Evolutionary conservation across 2,113 vertebrate species (phyloP).

Genomic region (Saccopteryx bilineata): DNA sequence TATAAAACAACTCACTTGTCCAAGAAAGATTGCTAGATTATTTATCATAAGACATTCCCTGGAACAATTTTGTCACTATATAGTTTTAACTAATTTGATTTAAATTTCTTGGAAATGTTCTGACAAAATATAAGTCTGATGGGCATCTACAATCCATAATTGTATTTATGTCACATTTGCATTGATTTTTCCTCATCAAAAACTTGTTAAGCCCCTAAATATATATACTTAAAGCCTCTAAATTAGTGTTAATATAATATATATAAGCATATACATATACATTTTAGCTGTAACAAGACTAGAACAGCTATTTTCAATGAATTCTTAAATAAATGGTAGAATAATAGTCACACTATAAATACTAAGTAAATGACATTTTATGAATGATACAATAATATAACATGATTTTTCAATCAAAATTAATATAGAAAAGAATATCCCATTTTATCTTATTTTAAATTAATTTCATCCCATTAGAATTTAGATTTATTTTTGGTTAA

Average conservation of each 20-base stretch:
- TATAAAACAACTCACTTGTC: neutral
- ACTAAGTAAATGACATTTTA: neutral
- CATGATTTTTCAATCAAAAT: neutral
- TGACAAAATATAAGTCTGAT: neutral
- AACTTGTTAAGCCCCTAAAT: neutral
- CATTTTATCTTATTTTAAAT: neutral
- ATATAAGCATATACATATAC: neutral
- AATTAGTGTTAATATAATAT: neutral
- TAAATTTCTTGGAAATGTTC: neutral
- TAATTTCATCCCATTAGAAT: neutral
- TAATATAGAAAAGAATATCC: neutral
- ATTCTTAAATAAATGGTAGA: neutral
- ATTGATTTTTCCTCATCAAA: neutral
- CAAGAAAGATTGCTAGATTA: neutral
- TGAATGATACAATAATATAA: neutral
- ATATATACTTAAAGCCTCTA: neutral
- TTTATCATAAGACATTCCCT: neutral
- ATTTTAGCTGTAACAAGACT: neutral
- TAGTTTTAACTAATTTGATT: neutral
- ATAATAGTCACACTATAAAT: neutral
- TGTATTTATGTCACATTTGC: neutral
- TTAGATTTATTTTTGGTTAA: neutral
- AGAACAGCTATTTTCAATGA: neutral
- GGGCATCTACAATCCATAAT: neutral
- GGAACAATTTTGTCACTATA: neutral